Evolutionary conservation across 2,113 vertebrate genomes (phyloP).

Genomic region (Pampusana beccarii): DNA sequence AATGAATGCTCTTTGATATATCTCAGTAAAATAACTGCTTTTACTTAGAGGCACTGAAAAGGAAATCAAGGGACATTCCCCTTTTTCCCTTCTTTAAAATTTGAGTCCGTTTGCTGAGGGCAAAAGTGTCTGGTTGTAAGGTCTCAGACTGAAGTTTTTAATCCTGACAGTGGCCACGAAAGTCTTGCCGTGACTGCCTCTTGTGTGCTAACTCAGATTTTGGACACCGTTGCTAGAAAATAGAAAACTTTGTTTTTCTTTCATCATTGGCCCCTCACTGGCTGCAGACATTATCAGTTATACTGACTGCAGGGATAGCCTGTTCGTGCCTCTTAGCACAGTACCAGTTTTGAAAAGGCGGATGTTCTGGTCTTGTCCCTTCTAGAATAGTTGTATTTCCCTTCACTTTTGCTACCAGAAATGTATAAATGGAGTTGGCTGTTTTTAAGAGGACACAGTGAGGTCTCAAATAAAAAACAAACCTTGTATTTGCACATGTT

Average conservation of each 20-base stretch:
- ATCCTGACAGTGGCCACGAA: background rate
- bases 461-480: background rate
- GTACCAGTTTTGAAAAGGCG: background rate
- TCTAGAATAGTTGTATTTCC: background rate
- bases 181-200: background rate
- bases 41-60: background rate
- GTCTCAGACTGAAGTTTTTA: background rate
- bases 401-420: background rate
- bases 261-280: background rate
- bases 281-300: background rate
- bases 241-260: background rate
- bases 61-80: background rate
- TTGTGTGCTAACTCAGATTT: background rate
- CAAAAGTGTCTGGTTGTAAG: background rate
- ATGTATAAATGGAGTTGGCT: background rate
- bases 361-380: background rate
- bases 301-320: background rate
- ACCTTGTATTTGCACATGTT: background rate
- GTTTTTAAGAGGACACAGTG: background rate
- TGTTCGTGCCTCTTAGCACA: background rate
- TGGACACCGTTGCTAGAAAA: background rate
- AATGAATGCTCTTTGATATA: background rate
- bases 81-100: background rate
- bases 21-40: background rate
- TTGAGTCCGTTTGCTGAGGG: background rate